A percentile compares a stretch with the other conserved stretches of the same genome.
Evolutionary conservation across 2,888 invertebrate species (phyloP).

Genomic region (Hirtodrosophila histrioides): DNA sequence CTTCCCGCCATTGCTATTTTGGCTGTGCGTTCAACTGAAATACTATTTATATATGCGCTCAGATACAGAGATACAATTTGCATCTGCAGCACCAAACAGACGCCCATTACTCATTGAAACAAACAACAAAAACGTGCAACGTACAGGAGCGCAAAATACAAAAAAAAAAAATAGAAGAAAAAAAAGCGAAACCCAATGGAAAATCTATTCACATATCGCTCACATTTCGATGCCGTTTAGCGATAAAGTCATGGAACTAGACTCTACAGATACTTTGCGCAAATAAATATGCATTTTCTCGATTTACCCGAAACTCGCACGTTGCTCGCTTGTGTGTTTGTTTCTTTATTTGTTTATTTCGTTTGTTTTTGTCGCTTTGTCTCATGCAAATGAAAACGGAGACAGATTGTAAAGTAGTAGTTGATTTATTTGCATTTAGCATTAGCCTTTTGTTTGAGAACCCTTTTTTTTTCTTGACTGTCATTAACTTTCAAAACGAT

Average conservation of each 20-base stretch:
- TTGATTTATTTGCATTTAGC: constrained; percentile 45
- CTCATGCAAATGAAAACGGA: constrained; percentile 64
- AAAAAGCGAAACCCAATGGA: constrained; percentile 38
- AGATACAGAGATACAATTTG: constrained; percentile 58
- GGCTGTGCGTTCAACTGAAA: constrained; percentile 79
- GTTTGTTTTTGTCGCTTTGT: constrained; percentile 40
- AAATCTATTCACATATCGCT: constrained; percentile 68
- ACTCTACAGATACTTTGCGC: constrained; percentile 65
- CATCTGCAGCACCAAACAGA: constrained; percentile 56
- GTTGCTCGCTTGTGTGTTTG: constrained; percentile 18
- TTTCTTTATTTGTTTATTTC: constrained; percentile 24
- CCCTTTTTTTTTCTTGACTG: constrained; percentile 2
- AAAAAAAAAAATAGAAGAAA: constrained; percentile 3
- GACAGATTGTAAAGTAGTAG: constrained; percentile 48
- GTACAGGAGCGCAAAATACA: constrained; percentile 5
- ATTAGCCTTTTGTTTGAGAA: constrained; percentile 15
- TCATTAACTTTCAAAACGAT: constrained; percentile 28
- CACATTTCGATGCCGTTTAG: constrained; percentile 72
- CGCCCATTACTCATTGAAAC: constrained; percentile 66
- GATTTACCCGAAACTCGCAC: constrained; percentile 34
- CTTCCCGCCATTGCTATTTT: constrained; percentile 68
- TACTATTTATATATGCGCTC: constrained; percentile 77
- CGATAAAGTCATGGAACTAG: constrained; percentile 58
- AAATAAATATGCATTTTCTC: constrained; percentile 76
- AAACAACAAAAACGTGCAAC: constrained; percentile 38